Conservation (phyloP, 1,140 invertebrate species). For the Diploscapter pachys region DNA sequence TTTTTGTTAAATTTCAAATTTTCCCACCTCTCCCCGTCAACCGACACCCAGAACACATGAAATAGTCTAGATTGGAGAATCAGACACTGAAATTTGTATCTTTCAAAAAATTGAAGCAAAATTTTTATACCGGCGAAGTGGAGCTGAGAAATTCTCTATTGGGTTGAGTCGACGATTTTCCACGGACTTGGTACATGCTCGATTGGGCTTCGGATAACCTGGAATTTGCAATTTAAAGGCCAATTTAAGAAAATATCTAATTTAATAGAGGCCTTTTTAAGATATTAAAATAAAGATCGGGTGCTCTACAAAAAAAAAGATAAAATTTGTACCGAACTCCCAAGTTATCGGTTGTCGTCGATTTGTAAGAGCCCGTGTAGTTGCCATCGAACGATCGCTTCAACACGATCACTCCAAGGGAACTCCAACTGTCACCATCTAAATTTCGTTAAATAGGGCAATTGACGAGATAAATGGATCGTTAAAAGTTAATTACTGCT, state of each 20-base stretch:
- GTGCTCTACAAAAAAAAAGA: not conserved
- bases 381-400: conserved; percentile 22
- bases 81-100: conserved; percentile 37
- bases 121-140: conserved; percentile 18
- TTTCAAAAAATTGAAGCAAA: not conserved
- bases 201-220: not conserved
- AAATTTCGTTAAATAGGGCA: no score
- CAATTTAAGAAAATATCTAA: not conserved
- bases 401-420: conserved; percentile 20
- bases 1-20: no score
- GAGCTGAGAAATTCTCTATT: conserved; percentile 6
- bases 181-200: conserved; percentile 7
- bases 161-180: not conserved
- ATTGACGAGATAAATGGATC: no score
- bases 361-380: conserved; percentile 20
- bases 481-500: no score
- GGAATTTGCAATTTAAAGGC: not conserved
- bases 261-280: not conserved
- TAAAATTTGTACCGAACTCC: conserved; percentile 13
- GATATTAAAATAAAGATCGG: not conserved
- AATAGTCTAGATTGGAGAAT: conserved; percentile 42
- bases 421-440: no score
- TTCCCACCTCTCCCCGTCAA: conserved; percentile 38
- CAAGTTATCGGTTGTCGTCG: conserved; percentile 3
- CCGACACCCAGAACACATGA: conserved; percentile 45